Base-by-base conservation (phyloP, 2,888 invertebrate species). In the Leptinotarsa peninsularis region DNA sequence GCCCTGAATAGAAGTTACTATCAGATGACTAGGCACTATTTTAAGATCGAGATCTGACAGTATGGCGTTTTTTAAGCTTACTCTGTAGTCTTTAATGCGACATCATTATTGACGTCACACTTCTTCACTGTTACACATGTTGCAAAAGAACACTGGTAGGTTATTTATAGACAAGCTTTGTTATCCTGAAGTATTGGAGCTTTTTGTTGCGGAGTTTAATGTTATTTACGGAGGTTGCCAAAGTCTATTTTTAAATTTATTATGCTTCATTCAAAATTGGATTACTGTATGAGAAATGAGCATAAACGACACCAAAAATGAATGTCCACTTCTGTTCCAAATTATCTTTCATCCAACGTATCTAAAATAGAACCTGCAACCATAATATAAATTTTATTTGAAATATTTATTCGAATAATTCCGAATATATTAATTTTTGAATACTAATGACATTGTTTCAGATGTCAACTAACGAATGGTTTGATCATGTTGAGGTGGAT, bases 11-110 rank as follows among this genome's bases (percentile, higher is more conserved):
- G 43, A 43, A 10, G 43, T 10, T 10, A 10, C 10, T 13, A 63
- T 63, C 43, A n/a, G 63, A 63, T 63, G 63, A 63, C 43, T 63
- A 63, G 63, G n/a, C n/a, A 63, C 63, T 63, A 43, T n/a, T 33
- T 63, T n/a, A 3, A 63, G 63, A 27, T 33, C 33, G 33, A 63
- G 63, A 63, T 63, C 27, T 10, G 63, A 23, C 14, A 15, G 14
- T 13, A 63, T 27, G 63, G n/a, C 63, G 33, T 33, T 63, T 43
- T 63, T 43, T 58, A 23, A 52, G 58, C 21, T 23, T 15, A 58
- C 63, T 60, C 5, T n/a, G 27, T 27, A 58, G 5, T 18, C 21
- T 58, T 18, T 14, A 21, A 3, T 63, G 63, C 63, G 33, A 63
- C 43, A 27, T 63, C 63, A n/a, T 33, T 13, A 63, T 63, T 63